Base-by-base conservation (phyloP, 2,888 invertebrate species). In the Diarsia rubi region DNA sequence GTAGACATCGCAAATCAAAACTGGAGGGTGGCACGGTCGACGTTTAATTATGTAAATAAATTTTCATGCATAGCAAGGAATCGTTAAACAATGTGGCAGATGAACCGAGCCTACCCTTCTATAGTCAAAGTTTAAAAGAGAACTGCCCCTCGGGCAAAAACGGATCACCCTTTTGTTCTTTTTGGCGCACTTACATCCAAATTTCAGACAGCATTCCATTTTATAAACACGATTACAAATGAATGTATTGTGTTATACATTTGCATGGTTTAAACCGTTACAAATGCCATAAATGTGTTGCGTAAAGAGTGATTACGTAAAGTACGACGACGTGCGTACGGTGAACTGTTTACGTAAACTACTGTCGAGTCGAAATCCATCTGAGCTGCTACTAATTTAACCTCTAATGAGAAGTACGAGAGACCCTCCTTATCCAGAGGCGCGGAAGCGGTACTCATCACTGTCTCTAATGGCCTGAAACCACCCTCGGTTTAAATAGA, bases 41-140 rank as follows among this genome's bases (percentile, higher is more conserved):
- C 94, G 92, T 94, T 96, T 96, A 95, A 95, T 95, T 95, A 96
- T 96, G 96, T 94, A 95, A 96, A 96, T 95, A 95, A 93, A 94
- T 94, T 95, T 87, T 94, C 94, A 94, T 95, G 94, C 94, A 94
- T 94, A 94, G 91, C 91, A 92, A 94, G 93, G 92, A 93, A 93
- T 92, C 91, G 89, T 93, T 92, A 93, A 95, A 95, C 95, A 96
- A 95, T 93, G 92, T 92, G 92, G 92, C 95, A 94, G 95, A 94
- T 95, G 95, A 93, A 78, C 86, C 86, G 77, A 88, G 83, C 88
- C 87, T 88, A 92, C 93, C 93, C 92, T 92, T 93, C 90, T 88
- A 91, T 91, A 91, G 90, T 85, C 89, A 93, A 94, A 95, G 92
- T 95, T 95, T 93, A 90, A 91, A 94, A 93, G 93, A 94, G 92